Evolutionary conservation across 2,113 vertebrate genomes (phyloP).

Genomic region (Addax nasomaculatus): DNA sequence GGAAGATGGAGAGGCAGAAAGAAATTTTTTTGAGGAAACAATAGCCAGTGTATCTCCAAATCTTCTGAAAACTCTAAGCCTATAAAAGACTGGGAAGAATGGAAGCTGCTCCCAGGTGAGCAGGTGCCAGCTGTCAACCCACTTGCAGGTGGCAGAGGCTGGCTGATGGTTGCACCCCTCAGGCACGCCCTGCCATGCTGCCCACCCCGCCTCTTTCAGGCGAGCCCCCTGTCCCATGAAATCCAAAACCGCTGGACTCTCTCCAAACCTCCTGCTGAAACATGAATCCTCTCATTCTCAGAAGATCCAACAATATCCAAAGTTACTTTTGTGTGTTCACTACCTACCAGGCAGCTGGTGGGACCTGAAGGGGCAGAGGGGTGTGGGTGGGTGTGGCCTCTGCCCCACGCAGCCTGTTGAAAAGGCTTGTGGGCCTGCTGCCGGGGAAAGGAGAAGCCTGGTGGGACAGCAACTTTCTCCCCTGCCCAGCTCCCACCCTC

Average conservation of each 20-base stretch:
- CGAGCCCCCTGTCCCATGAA: background rate
- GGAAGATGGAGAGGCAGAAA: background rate
- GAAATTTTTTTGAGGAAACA: background rate
- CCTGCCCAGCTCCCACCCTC: background rate
- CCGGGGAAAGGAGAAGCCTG: background rate
- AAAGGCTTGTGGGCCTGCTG: background rate
- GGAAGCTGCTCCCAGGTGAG: background rate
- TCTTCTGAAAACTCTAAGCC: background rate
- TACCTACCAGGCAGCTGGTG: too few species aligned
- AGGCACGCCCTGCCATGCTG: accelerated
- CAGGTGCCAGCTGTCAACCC: background rate
- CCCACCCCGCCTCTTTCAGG: background rate
- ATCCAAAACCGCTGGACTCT: background rate
- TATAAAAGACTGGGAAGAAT: background rate
- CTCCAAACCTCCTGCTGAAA: background rate
- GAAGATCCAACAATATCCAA: background rate
- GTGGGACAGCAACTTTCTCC: background rate
- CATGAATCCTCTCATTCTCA: background rate
- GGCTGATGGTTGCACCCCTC: background rate
- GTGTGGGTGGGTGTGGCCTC: background rate
- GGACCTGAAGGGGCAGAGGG: background rate
- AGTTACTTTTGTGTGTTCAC: background rate
- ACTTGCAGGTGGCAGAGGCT: background rate
- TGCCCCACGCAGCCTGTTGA: background rate
- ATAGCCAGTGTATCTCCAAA: background rate